phyloP scores from a whole-genome alignment of 1,140 invertebrate genomes.

The Aphelinus certus region DNA sequence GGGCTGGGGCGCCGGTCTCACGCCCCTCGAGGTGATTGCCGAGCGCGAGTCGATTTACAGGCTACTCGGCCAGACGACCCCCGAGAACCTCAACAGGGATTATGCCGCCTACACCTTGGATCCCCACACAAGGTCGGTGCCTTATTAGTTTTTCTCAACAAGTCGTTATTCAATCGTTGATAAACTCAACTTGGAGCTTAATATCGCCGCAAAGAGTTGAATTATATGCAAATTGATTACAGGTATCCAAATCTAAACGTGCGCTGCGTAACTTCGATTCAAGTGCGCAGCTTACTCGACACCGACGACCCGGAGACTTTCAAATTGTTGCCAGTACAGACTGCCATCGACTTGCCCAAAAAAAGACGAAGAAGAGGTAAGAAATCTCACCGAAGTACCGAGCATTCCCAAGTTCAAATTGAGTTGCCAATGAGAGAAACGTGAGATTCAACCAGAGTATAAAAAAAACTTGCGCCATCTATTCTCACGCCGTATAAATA shows the following conservation, averaged over 20 bases:
- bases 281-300: conserved; percentile 71
- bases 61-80: conserved; percentile 91
- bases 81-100: conserved; percentile 93
- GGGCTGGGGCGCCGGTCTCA: conserved; percentile 77
- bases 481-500: too few relatives aligned
- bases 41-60: conserved; percentile 96
- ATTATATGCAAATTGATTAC: conserved; percentile 25
- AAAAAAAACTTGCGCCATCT: too few relatives aligned
- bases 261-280: conserved; percentile 70
- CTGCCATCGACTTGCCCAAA: conserved; percentile 67
- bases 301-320: conserved; percentile 72
- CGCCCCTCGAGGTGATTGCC: conserved; percentile 85
- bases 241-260: conserved; percentile 68
- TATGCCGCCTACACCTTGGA: conserved; percentile 89
- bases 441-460: too few relatives aligned
- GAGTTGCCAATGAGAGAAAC: too few relatives aligned
- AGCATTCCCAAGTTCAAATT: too few relatives aligned
- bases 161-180: too few relatives aligned
- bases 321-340: conserved; percentile 68
- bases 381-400: conserved; percentile 16
- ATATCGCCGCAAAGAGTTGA: not conserved
- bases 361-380: conserved; percentile 74
- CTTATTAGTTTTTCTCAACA: not conserved
- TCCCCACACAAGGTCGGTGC: conserved; percentile 77
- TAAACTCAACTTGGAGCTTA: not conserved